phyloP scores from a whole-genome alignment of 2,888 invertebrate species.

The Noctua janthina region DNA sequence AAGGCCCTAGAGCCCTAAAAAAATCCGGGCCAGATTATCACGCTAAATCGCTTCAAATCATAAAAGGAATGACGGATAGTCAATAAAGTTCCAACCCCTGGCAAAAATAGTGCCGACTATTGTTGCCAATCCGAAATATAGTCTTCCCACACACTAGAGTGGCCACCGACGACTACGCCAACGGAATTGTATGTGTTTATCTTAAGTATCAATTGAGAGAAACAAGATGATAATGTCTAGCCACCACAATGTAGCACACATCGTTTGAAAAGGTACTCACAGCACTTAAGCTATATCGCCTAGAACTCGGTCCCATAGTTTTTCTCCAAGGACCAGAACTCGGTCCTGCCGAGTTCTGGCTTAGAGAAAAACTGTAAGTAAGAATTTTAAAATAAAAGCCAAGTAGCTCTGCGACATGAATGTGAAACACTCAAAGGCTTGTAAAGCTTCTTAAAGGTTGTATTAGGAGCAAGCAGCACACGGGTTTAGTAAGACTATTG shows the following conservation, averaged over 20 bases:
- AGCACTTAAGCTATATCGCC: not conserved
- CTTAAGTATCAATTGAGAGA: constrained; percentile 18
- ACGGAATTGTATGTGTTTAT: not conserved
- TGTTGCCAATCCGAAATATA: not conserved
- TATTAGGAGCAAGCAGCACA: constrained; percentile 27
- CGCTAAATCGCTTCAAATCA: not conserved
- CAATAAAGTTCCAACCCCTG: not conserved
- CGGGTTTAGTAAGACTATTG: constrained; percentile 24
- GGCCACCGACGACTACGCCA: not conserved
- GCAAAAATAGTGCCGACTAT: not conserved
- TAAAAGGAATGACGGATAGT: not conserved
- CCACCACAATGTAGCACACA: not conserved
- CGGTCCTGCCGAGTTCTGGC: not conserved
- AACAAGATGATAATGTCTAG: constrained; percentile 13
- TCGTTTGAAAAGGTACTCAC: constrained; percentile 8
- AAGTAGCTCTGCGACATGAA: constrained; percentile 51
- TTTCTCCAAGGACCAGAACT: not conserved
- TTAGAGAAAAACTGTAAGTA: constrained; percentile 32
- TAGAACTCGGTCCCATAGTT: not conserved
- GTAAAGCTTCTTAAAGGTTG: constrained; percentile 43
- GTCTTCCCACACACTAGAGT: not conserved
- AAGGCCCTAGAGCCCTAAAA: not conserved
- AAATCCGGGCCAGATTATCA: not conserved
- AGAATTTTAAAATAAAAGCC: constrained; percentile 37
- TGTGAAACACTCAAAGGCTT: constrained; percentile 38